Conservation (phyloP, 2,113 vertebrate genomes). For the Dissostichus mawsoni region DNA sequence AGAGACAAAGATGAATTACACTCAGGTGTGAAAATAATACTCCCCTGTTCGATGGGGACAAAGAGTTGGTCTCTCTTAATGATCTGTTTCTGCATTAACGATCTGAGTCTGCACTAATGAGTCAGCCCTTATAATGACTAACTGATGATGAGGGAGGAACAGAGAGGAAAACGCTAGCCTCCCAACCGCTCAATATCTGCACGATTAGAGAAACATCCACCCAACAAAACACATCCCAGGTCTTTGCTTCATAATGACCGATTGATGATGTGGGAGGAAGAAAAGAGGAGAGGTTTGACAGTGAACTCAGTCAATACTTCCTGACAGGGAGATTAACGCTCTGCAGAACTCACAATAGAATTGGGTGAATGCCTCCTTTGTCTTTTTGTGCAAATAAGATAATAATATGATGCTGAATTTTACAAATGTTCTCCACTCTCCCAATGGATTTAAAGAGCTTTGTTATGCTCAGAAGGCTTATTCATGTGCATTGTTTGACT, state of each 20-base stretch:
- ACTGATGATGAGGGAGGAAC: constrained; percentile 76
- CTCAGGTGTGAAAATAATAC: constrained; percentile 70
- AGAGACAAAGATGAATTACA: constrained; percentile 55
- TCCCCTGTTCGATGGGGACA: constrained; percentile 70
- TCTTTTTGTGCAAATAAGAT: not conserved
- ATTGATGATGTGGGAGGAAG: constrained; percentile 63
- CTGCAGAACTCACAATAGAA: not conserved
- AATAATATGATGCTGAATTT: not conserved
- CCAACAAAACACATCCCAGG: constrained; percentile 17
- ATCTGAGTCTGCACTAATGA: constrained; percentile 71
- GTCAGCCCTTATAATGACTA: constrained; percentile 69
- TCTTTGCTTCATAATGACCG: constrained; percentile 48
- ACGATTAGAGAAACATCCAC: constrained; percentile 41
- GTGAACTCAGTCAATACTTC: constrained; percentile 36
- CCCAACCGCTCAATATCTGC: constrained; percentile 58
- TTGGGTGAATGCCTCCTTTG: not conserved
- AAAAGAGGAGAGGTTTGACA: constrained; percentile 36
- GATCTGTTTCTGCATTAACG: constrained; percentile 67
- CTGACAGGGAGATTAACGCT: constrained; percentile 5
- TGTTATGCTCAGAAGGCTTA: no score
- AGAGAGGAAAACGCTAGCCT: constrained; percentile 50
- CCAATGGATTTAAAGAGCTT: not conserved
- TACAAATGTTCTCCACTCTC: accelerated
- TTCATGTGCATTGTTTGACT: no score
- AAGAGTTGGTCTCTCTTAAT: constrained; percentile 62